Evolutionary conservation across 2,113 vertebrate species (phyloP), one percentile per base, ranked within the genome.

Genomic region (Oreochromis aureus): DNA sequence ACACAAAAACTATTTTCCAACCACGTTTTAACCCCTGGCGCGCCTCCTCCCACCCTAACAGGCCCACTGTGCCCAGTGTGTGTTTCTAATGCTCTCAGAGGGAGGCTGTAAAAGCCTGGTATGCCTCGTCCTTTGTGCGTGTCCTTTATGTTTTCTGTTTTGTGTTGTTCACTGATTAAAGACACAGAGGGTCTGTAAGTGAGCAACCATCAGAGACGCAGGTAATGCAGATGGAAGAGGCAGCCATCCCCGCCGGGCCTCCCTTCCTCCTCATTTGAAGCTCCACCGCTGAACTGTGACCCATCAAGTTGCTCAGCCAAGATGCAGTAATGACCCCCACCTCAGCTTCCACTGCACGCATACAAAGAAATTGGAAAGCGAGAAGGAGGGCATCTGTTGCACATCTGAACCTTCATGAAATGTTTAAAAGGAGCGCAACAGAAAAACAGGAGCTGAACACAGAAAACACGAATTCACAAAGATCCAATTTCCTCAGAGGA

Each of bases 201-300:
- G 48, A 46, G 73, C 80, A 85, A 79, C 76, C 89, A 66, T 83
- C 51, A 56, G 88, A 91, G 80, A 88, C 1, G 2, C 87, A 91
- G 91, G 90, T 90, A 87, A 22, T n/a, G 59, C 82, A 90, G 86
- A 93, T 86, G 83, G 79, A 83, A 59, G 82, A 54, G 82, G 89
- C 91, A 89, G 90, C 80, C 83, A 34, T 58, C 51, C 82, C 32
- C 54, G 4, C 66, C 44, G 7, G 79, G 58, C 59, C 86, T 87
- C 83, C 86, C 87, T 85, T 86, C 85, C 81, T 79, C 66, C 83
- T 90, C 80, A 89, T 95, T 88, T 93, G 51, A 92, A 88, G 89
- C 93, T 86, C 80, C 58, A 56, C 12, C 18, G 56, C 48, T 83
- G 86, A 87, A 86, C 90, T 89, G 90, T 92, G 91, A 91, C 90